A percentile compares a stretch with the other conserved stretches of the same genome.
Conservation (phyloP, 1,140 invertebrate species). For the Mactra quadrangularis region DNA sequence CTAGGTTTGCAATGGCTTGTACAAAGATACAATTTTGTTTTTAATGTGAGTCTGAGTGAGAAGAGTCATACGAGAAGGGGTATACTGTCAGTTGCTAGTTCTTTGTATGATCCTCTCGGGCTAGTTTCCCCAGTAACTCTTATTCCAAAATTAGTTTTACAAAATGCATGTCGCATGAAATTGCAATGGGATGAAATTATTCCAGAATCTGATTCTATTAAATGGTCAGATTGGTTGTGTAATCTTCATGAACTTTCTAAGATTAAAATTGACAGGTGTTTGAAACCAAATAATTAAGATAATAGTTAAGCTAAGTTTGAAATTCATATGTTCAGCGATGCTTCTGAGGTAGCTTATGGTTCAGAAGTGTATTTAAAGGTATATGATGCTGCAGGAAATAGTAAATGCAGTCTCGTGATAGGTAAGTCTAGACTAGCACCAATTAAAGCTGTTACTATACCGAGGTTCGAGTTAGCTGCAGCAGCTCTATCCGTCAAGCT, state of each 20-base stretch:
- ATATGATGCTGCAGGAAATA: neutral
- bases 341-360: conserved; percentile 10
- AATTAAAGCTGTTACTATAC: conserved; percentile 35
- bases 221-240: neutral
- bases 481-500: conserved; percentile 30
- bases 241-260: neutral
- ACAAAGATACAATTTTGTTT: conserved; percentile 7
- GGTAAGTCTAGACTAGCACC: conserved; percentile 57
- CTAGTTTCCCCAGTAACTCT: conserved; percentile 52
- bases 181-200: conserved; percentile 58
- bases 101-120: conserved; percentile 72
- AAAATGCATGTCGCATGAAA: conserved; percentile 31
- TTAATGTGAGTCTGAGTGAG: neutral
- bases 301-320: neutral
- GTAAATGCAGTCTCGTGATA: conserved; percentile 26
- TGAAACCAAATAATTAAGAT: conserved; percentile 8
- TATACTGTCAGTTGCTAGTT: conserved; percentile 36
- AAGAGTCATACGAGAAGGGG: conserved; percentile 39
- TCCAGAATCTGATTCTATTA: neutral
- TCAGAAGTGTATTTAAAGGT: conserved; percentile 10
- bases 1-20: conserved; percentile 46
- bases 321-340: conserved; percentile 26
- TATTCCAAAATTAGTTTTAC: conserved; percentile 33
- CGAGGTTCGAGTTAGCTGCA: conserved; percentile 51
- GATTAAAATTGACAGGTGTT: conserved; percentile 36